Percentiles rank a stretch among this genome's conserved stretches.
Evolutionary conservation across 2,797 vertebrate species (phyloP).

Genomic region (Bradypodion ventrale): DNA sequence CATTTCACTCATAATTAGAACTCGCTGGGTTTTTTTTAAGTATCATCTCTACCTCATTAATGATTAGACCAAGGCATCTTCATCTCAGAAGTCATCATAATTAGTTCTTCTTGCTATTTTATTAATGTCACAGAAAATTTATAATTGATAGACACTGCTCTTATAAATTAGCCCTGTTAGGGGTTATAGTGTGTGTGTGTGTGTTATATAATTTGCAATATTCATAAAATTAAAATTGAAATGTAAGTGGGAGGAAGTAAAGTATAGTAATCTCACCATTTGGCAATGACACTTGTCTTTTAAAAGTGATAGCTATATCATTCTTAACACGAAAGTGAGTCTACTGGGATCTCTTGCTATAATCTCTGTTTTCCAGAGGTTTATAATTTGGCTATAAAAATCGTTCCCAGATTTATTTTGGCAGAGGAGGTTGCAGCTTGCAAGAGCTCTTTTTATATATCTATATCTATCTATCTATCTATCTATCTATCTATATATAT

Average conservation of each 20-base stretch:
- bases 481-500: too few species aligned
- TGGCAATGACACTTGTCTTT: slow-evolving; percentile 72
- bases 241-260: slow-evolving; percentile 75
- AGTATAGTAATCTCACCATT: slow-evolving; percentile 75
- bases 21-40: slow-evolving; percentile 73
- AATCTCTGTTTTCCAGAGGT: slow-evolving; percentile 60
- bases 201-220: slow-evolving; percentile 78
- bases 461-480: too few species aligned
- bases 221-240: slow-evolving; percentile 81
- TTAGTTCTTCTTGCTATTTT: slow-evolving; percentile 82
- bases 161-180: slow-evolving; percentile 79
- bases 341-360: slow-evolving; percentile 62
- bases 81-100: slow-evolving; percentile 80
- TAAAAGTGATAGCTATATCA: slow-evolving; percentile 71
- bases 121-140: slow-evolving; percentile 82
- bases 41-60: slow-evolving; percentile 74
- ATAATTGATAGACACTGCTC: slow-evolving; percentile 82
- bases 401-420: slow-evolving; percentile 29
- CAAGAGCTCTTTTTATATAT: slow-evolving; percentile 1
- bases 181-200: slow-evolving; percentile 76
- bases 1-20: slow-evolving; percentile 76
- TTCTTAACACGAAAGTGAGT: slow-evolving; percentile 67
- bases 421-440: slow-evolving; percentile 22
- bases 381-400: slow-evolving; percentile 61
- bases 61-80: slow-evolving; percentile 78